Evolutionary conservation across 2,888 invertebrate species (phyloP), one percentile per base, ranked within the genome.

Genomic region (Serrognathus titanus): DNA sequence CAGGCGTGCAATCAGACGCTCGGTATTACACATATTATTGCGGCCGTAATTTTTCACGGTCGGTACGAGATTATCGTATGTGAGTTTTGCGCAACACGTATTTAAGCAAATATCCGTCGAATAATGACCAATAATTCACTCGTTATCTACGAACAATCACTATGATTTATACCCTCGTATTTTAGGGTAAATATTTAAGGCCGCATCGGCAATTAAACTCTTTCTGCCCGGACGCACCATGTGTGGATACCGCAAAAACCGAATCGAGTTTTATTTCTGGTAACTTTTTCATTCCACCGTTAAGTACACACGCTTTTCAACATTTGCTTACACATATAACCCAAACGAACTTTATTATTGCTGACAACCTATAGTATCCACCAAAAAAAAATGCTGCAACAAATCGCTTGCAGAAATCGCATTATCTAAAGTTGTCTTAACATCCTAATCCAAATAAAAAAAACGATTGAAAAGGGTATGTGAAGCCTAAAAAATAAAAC

Each of bases 121-220:
- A 53, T 58, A 61, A 63, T 63, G 58, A 48, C 55, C 58, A 61
- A 63, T 61, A 63, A 63, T 61, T 63, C 61, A 60, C 58, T 54
- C 53, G 57, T 51, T 60, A 60, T 59, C 60, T 57, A 51, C 51
- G 50, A 59, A 54, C 46, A 52, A 64, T 62, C 62, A 62, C 59
- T 62, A 62, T 63, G 60, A 63, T 63, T 63, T 63, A 61, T 62
- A 49, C 43, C 20, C 39, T 49, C 35, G 57, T 55, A 52, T 62
- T 59, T 59, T 62, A 57, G 58, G 59, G 55, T 57, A 57, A 62
- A 62, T 53, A 59, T 57, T 57, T 54, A 41, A 60, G 55, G 46
- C 43, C 45, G 41, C 52, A 41, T 48, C 45, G 46, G 54, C 54
- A 58, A 58, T 58, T 61, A 61, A 61, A 58, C 51, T n/a, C n/a